Evolutionary conservation across 2,888 invertebrate genomes (phyloP).

Genomic region (Phorcus lineatus): DNA sequence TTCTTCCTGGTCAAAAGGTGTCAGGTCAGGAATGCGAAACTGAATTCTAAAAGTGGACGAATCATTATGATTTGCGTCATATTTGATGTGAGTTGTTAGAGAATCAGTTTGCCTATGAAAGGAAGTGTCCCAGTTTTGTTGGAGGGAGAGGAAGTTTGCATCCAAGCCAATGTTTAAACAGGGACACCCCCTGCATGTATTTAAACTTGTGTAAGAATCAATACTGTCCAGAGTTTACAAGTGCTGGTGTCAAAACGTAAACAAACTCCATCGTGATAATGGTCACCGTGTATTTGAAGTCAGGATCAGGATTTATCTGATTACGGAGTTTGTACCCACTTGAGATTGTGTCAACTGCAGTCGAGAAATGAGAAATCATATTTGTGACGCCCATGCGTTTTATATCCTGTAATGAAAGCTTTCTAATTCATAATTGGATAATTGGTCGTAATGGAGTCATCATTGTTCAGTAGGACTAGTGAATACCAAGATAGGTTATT

Average conservation of each 20-base stretch:
- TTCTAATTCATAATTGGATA: background rate
- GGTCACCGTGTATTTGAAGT: background rate
- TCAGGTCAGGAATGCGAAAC: no score
- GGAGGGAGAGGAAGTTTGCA: slow-evolving; percentile 10
- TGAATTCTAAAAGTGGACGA: no score
- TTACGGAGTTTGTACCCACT: slow-evolving; percentile 18
- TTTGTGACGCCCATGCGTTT: background rate
- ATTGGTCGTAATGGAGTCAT: background rate
- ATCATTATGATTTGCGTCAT: no score
- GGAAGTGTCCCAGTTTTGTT: slow-evolving; percentile 24
- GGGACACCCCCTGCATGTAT: background rate
- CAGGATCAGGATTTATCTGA: background rate
- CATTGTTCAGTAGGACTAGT: background rate
- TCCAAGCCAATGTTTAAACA: background rate
- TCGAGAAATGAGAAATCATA: background rate
- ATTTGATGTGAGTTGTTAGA: background rate
- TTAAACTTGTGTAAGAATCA: slow-evolving; percentile 12
- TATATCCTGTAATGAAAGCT: background rate
- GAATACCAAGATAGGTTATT: slow-evolving; percentile 51
- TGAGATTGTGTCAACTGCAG: slow-evolving; percentile 10
- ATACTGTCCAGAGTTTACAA: slow-evolving; percentile 8
- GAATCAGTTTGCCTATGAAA: background rate
- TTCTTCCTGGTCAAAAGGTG: no score
- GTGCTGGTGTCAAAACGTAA: background rate
- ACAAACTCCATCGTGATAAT: slow-evolving; percentile 1